Evolutionary conservation across 2,888 invertebrate genomes (phyloP), one percentile per base, ranked within the genome.

Genomic region (Mesorhabditis sp.): DNA sequence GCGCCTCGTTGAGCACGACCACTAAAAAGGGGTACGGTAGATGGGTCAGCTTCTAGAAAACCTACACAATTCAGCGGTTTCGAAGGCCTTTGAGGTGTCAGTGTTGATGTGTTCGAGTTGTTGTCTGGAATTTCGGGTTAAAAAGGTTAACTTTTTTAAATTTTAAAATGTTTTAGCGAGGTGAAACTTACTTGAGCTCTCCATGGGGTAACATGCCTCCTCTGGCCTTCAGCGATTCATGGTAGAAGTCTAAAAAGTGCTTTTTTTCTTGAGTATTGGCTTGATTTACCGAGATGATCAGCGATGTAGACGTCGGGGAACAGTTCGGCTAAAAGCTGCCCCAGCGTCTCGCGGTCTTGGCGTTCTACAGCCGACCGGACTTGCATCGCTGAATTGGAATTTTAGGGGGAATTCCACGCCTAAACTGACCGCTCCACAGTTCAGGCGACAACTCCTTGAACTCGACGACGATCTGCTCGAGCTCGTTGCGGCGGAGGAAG

Each of bases 371-470:
- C 44, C n/a, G 10, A 10, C 10, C 58, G 58, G 7, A 50, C 58
- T n/a, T 50, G 10, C 58, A 50, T 10, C n/a, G n/a, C 58, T 50
- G 58, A 50, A 50, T 50, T 43, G n/a, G 5, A 10, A 45, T 10
- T 4, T 70, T 50, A 13, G 58, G 58, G 7, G n/a, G n/a, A 13
- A 50, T 13, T 50, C 58, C 10, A 50, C 58, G 58, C n/a, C 1
- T 13, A 50, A 50, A 50, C 58, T 50, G 7, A 50, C 58, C 45
- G 13, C 43, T 62, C 15, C 75, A 68, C 58, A 71, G 66, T 42
- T 77, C 77, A 2, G 72, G 68, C 0, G 76, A 72, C 5, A 78
- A 68, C 3, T 72, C 71, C 2, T 71, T 72, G 66, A 76, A 78
- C 41, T 78, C 78, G 4, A 50, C 43, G 43, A 80, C 66, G 7